Percentiles rank a stretch among this genome's conserved stretches.
Evolutionary conservation across 1,140 invertebrate species (phyloP).

Genomic region (Microplitis demolitor): DNA sequence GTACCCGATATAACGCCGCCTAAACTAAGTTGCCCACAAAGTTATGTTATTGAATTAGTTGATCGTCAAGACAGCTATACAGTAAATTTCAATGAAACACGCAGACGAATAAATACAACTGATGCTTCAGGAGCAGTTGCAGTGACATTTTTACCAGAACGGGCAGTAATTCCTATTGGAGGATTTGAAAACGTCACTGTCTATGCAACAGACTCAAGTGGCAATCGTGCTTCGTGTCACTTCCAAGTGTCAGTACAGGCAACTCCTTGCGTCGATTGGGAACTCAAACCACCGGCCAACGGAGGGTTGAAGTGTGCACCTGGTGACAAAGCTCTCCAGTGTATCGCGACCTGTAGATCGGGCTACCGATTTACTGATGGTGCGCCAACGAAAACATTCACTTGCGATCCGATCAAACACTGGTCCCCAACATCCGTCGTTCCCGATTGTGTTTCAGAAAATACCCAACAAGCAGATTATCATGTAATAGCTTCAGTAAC

Average conservation of each 20-base stretch:
- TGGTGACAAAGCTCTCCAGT: conserved; percentile 81
- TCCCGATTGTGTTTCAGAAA: conserved; percentile 92
- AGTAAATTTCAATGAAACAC: conserved; percentile 92
- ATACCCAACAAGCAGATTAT: conserved; percentile 91
- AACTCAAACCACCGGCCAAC: conserved; percentile 84
- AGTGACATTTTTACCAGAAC: conserved; percentile 82
- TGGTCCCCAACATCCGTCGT: conserved; percentile 87
- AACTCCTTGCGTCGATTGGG: conserved; percentile 93
- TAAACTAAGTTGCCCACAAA: conserved; percentile 91
- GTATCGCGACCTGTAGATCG: conserved; percentile 88
- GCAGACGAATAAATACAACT: conserved; percentile 81
- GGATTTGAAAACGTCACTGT: conserved; percentile 94
- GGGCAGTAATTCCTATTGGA: conserved; percentile 86
- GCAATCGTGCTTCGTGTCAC: conserved; percentile 88
- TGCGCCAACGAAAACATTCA: conserved; percentile 82
- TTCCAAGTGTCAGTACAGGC: conserved; percentile 95
- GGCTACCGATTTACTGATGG: conserved; percentile 93
- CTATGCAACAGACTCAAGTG: conserved; percentile 84
- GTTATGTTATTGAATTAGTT: conserved; percentile 90
- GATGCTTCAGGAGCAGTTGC: conserved; percentile 89
- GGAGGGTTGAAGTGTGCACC: conserved; percentile 87
- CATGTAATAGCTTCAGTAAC: conserved; percentile 87
- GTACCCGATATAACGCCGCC: conserved; percentile 93
- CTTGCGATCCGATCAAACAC: conserved; percentile 76
- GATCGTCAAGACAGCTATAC: conserved; percentile 88